These are phyloP conservation scores for Monomorium pharaonis DNA, from an alignment of 1,140 invertebrate species.

Conservation along the genomic window DNA sequence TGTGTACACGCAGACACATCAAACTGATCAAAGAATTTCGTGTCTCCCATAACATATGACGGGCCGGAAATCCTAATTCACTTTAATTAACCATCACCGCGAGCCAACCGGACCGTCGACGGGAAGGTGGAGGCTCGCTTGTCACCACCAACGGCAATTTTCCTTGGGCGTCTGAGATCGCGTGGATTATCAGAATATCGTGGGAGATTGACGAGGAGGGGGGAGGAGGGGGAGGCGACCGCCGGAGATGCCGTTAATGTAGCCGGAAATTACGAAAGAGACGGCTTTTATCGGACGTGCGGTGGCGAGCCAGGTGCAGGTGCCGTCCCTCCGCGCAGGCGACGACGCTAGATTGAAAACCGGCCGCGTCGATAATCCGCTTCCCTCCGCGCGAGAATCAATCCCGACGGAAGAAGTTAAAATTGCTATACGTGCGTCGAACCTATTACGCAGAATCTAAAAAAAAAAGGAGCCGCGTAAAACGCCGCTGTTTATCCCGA, in stretches of 20 bases:
- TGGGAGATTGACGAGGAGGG: conserved; percentile 47
- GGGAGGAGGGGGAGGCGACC: too few relatives aligned
- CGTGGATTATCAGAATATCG: conserved; percentile 53
- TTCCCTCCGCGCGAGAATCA: neutral
- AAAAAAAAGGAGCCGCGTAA: neutral
- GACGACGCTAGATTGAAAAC: conserved; percentile 28
- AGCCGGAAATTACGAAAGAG: conserved; percentile 53
- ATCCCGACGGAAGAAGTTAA: neutral
- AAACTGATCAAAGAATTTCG: conserved; percentile 6
- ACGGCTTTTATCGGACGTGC: conserved; percentile 42
- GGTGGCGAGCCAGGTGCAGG: neutral
- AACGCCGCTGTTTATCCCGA: neutral
- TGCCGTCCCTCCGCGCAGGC: neutral
- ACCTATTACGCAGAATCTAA: neutral
- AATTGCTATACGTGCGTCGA: neutral
- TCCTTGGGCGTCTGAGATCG: conserved; percentile 34
- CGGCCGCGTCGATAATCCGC: conserved; percentile 30
- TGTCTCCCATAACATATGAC: neutral
- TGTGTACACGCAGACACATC: neutral
- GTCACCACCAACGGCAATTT: conserved; percentile 46
- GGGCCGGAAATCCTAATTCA: conserved; percentile 34
- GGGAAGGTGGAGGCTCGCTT: neutral
- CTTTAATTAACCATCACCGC: conserved; percentile 53
- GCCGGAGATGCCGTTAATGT: conserved; percentile 53
- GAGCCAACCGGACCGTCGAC: conserved; percentile 15